phyloP scores from a whole-genome alignment of 2,113 vertebrate genomes.

The Halcyon malimbica region DNA sequence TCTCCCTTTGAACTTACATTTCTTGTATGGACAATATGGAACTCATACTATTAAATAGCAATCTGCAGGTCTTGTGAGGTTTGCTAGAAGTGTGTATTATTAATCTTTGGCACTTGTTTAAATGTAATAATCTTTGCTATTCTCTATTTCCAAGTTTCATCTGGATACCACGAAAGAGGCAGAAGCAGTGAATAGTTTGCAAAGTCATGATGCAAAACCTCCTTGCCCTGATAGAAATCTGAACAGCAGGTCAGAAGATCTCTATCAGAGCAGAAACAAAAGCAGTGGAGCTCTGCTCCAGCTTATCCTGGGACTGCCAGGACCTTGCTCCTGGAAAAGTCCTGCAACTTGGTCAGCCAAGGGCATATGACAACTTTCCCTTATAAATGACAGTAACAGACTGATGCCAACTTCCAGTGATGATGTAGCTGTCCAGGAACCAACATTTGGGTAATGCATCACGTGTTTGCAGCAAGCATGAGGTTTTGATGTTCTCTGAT shows the following conservation, averaged over 20 bases:
- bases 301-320: fast-evolving
- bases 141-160: neutral
- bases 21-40: neutral
- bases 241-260: neutral
- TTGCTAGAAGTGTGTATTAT: neutral
- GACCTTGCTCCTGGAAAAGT: neutral
- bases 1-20: neutral
- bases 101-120: neutral
- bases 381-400: neutral
- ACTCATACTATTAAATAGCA: neutral
- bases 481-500: neutral
- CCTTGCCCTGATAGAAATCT: neutral
- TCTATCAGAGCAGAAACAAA: neutral
- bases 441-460: neutral
- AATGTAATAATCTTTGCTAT: neutral
- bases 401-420: neutral
- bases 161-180: neutral
- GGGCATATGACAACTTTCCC: neutral
- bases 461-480: fast-evolving
- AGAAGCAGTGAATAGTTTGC: neutral
- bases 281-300: neutral
- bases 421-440: neutral
- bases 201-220: neutral
- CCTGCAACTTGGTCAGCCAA: neutral
- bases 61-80: neutral